A percentile compares a stretch with the other conserved stretches of the same genome.
These are phyloP conservation scores for Trypoxylus dichotomus DNA, from an alignment of 1,140 invertebrate genomes.

Conservation along the genomic window DNA sequence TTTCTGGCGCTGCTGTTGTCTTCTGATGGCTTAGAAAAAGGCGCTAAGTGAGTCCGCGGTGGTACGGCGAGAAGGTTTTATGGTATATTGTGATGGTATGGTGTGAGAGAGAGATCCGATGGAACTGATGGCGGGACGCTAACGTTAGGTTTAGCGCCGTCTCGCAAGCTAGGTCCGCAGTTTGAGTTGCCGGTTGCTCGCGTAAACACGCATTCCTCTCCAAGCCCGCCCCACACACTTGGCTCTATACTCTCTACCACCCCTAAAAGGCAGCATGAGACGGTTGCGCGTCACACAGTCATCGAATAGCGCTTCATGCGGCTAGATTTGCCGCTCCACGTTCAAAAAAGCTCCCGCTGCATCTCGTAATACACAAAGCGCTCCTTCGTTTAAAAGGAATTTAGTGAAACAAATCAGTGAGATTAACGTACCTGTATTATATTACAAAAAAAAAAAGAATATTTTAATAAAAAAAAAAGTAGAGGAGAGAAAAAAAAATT, in stretches of 20 bases:
- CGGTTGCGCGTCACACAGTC: slow-evolving; percentile 49
- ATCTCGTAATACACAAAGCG: not conserved
- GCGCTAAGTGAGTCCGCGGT: not conserved
- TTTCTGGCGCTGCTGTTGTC: not conserved
- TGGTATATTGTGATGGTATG: not conserved
- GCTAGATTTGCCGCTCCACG: slow-evolving; percentile 41
- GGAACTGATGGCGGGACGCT: not conserved
- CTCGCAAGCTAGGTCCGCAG: slow-evolving; percentile 49
- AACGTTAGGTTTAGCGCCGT: slow-evolving; percentile 30
- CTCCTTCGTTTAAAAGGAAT: not conserved
- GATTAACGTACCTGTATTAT: slow-evolving; percentile 40
- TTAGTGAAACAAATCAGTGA: slow-evolving; percentile 39
- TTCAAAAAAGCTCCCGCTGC: slow-evolving; percentile 32
- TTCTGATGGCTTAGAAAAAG: not conserved
- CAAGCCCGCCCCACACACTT: slow-evolving; percentile 39
- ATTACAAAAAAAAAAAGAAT: slow-evolving; percentile 26
- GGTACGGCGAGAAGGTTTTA: not conserved
- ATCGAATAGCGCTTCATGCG: slow-evolving; percentile 49
- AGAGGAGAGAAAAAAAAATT: not conserved
- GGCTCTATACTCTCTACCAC: slow-evolving; percentile 39
- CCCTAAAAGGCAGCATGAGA: slow-evolving; percentile 47
- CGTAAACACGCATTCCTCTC: slow-evolving; percentile 45
- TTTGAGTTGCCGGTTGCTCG: slow-evolving; percentile 48
- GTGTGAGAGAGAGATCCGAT: not conserved
- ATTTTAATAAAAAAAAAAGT: not conserved